A percentile compares a stretch with the other conserved stretches of the same genome.
Evolutionary conservation across 2,888 invertebrate genomes (phyloP).

Genomic region (Monopis laevigella): DNA sequence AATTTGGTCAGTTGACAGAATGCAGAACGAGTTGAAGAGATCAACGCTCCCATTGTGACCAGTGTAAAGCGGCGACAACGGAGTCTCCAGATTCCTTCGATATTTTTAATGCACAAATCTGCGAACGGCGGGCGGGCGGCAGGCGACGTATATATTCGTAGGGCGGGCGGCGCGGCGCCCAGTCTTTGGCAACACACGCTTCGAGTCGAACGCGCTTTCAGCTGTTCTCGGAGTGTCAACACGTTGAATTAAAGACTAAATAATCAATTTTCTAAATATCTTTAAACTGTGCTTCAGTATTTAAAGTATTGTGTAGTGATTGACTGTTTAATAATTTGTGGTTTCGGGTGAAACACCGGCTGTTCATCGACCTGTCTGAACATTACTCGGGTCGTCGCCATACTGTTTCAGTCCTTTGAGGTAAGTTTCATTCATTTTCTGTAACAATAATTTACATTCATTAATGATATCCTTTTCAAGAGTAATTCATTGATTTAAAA

Average conservation of each 20-base stretch:
- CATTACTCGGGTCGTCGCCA: background rate
- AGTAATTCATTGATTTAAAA: too few species aligned
- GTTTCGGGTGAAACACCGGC: background rate
- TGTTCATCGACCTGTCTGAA: background rate
- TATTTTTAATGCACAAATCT: conserved; percentile 54
- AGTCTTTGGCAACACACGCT: conserved; percentile 32
- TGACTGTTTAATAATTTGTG: background rate
- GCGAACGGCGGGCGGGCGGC: conserved; percentile 45
- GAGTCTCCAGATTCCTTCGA: conserved; percentile 55
- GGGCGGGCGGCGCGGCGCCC: conserved; percentile 43
- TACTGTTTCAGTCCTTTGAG: background rate
- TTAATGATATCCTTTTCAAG: too few species aligned
- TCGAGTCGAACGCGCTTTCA: conserved; percentile 1
- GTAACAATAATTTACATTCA: too few species aligned
- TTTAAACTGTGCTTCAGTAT: background rate
- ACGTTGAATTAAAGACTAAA: too few species aligned
- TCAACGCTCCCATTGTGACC: conserved; percentile 63
- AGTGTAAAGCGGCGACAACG: conserved; percentile 50
- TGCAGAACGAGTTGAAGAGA: conserved; percentile 39
- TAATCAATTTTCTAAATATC: too few species aligned
- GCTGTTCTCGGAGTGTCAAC: background rate
- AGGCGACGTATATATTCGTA: conserved; percentile 47
- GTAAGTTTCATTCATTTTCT: too few species aligned
- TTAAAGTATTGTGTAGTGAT: conserved; percentile 2
- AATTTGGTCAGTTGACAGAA: conserved; percentile 17